Evolutionary conservation across 1,140 invertebrate species (phyloP), one percentile per base, ranked within the genome.

Genomic region (Eriocheir sinensis): DNA sequence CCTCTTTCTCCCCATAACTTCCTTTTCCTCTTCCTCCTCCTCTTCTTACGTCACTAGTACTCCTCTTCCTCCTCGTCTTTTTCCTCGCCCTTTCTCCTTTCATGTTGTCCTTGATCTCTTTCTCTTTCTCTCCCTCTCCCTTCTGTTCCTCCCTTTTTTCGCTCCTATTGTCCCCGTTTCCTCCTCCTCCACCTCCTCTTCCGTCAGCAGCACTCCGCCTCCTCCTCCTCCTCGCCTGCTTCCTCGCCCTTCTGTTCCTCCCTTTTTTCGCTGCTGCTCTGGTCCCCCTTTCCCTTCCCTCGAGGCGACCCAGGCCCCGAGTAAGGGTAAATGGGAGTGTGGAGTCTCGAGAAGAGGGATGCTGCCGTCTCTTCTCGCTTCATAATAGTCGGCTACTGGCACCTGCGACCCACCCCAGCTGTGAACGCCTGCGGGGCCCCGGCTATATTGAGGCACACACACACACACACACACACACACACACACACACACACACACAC

Each of bases 271-370:
- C 60, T n/a, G n/a, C 60, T n/a, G 17, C 21, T 72, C 27, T 72
- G 60, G 60, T n/a, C 60, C 60, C 60, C 60, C n/a, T 72, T 72
- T n/a, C 60, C 60, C n/a, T 8, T 72, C 60, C 60, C 60, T 8
- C n/a, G 60, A 72, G 60, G 60, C 60, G 60, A 72, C 60, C 83
- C 85, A 9, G 85, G 85, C 41, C 85, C 38, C 38, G 44, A 88
- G 85, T 88, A 40, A 88, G 85, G 85, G 85, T 88, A 88, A 88
- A 88, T 88, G 34, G 85, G 34, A 40, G n/a, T 88, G 34, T 88
- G 85, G 34, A 41, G 85, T 88, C n/a, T 40, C 85, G 41, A 30
- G 85, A 88, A 40, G 85, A 88, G 38, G 38, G 85, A 88, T 44
- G 34, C 34, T 44, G 38, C 38, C 27, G 41, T 40, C 36, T 88